Evolutionary conservation across 2,888 invertebrate species (phyloP), one percentile per base, ranked within the genome.

Genomic region (Lymantria monacha): DNA sequence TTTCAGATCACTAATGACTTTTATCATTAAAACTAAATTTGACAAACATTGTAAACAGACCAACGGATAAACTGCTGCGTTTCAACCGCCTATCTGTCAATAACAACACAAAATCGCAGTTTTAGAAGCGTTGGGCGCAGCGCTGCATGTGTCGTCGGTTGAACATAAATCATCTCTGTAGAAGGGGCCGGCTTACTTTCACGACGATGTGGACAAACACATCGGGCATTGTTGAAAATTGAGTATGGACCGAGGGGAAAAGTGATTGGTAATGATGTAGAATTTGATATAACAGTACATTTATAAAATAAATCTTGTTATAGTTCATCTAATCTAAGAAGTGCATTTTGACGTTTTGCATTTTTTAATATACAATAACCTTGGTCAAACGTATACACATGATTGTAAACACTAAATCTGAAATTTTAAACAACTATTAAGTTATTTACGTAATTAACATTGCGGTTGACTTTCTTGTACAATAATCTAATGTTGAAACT

Each of bases 61-160:
- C 30, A 45, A 66, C 79, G 75, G 75, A 46, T 36, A 14, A 68
- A 72, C 56, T 69, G 76, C 65, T 22, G 72, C 80, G 74, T 76
- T 57, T 56, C 2, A 51, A n/a, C 53, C 70, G 82, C 75, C 53
- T 59, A 82, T 81, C 8, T 78, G 66, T 45, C 14, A 37, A 9
- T 33, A 66, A 69, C 33, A 3, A 33, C 33, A 33, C 67, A 53
- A 77, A 82, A 80, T 81, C 83, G 83, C 85, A 81, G 82, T 81
- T 85, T 80, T 79, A 79, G 79, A 66, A 80, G 75, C 82, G 78
- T 70, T 74, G 76, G 74, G 80, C 84, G 83, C 86, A 83, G 76
- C 86, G 85, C 85, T 88, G 90, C 88, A 89, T 87, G 89, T 90
- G 90, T 88, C 88, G 85, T 83, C 79, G 77, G 80, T 76, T 72